phyloP scores from a whole-genome alignment of 2,113 vertebrate species.

The Nibea albiflora region DNA sequence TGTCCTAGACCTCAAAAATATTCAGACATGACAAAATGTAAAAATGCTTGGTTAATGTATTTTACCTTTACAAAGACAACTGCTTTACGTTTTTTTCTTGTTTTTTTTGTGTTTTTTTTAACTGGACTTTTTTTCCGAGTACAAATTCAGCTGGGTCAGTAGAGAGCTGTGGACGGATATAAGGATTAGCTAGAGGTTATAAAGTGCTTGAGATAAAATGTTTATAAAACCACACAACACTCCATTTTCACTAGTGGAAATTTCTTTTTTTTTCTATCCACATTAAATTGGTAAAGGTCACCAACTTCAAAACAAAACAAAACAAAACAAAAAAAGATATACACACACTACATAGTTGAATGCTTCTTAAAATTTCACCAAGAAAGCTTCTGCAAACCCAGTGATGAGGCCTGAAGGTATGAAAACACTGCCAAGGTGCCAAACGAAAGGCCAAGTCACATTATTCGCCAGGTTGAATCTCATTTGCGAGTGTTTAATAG shows the following conservation, averaged over 20 bases:
- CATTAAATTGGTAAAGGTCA: slow-evolving; percentile 58
- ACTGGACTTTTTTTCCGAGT: slow-evolving; percentile 60
- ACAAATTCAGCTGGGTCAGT: slow-evolving; percentile 71
- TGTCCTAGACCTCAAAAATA: slow-evolving; percentile 63
- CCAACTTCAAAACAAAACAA: slow-evolving; percentile 55
- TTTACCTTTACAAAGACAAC: slow-evolving; percentile 68
- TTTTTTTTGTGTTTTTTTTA: slow-evolving; percentile 5
- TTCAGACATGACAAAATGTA: slow-evolving; percentile 63
- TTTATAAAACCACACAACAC: slow-evolving; percentile 81
- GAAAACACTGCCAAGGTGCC: slow-evolving; percentile 55
- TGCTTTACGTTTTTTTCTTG: slow-evolving; percentile 6
- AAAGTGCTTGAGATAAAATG: slow-evolving; percentile 89
- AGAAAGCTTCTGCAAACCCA: slow-evolving; percentile 51
- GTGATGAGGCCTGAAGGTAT: slow-evolving; percentile 38
- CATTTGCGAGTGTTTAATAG: slow-evolving; percentile 56
- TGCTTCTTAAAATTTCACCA: slow-evolving; percentile 47
- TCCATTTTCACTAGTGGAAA: slow-evolving; percentile 74
- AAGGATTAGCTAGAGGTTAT: slow-evolving; percentile 84
- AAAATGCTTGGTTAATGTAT: slow-evolving; percentile 61
- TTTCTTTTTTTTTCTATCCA: slow-evolving; percentile 54
- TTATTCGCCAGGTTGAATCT: slow-evolving; percentile 66
- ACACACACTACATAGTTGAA: slow-evolving; percentile 57
- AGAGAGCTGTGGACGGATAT: slow-evolving; percentile 75
- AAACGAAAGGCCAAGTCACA: slow-evolving; percentile 61
- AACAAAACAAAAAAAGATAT: slow-evolving; percentile 5